Evolutionary conservation across 1,140 invertebrate species (phyloP), one percentile per base, ranked within the genome.

Genomic region (Pollicipes pollicipes): DNA sequence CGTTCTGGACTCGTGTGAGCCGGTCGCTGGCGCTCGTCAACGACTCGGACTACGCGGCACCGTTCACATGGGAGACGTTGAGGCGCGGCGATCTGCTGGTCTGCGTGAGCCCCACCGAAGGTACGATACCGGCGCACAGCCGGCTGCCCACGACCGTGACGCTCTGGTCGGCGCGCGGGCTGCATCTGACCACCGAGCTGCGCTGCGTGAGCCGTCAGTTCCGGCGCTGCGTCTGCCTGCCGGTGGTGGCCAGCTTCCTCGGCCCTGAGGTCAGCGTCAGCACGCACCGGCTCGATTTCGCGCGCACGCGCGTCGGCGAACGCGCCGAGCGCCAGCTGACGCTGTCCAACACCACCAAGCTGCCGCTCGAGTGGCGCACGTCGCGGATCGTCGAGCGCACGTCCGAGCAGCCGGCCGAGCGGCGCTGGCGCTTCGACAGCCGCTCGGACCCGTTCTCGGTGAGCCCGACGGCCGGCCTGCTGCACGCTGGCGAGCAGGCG

Each of bases 351-450:
- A 2, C 45, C 45, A 58, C 45, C 45, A 58, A 58, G 45, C 45
- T 58, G 45, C 45, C 45, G 45, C 45, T 58, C 45, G 45, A 58
- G 45, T 58, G 45, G 45, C 45, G 45, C 45, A 58, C 45, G 45
- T 10, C 45, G 45, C 45, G 45, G 13, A 58, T 58, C 45, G 45
- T 58, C 10, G 45, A 58, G 45, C 45, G 45, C 45, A 21, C 45
- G 10, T 2, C 45, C 10, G 45, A 21, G 45, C 45, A 24, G 45
- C 45, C 45, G 45, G 45, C 45, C 10, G 45, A 58, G 45, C 45
- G 45, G 13, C 13, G 45, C 21, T 58, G 45, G 45, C 45, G 45
- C 10, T 58, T 58, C 45, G 45, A 58, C 45, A 21, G 45, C 45
- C 6, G 24, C 13, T 10, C 24, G 45, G 45, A 58, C 45, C 45